phyloP scores from a whole-genome alignment of 2,113 vertebrate species.

The Otis tarda region DNA sequence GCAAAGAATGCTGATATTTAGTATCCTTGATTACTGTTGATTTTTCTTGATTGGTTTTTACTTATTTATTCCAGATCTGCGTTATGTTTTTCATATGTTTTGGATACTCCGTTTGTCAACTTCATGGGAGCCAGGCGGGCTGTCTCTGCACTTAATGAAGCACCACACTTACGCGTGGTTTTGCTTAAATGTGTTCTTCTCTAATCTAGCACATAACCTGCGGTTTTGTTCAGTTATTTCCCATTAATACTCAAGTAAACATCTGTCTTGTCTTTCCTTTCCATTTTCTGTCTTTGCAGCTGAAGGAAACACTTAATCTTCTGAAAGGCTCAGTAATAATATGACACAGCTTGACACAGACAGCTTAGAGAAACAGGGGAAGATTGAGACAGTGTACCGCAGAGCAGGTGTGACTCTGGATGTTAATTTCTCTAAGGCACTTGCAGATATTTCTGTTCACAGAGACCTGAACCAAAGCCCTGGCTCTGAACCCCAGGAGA shows the following conservation, averaged over 20 bases:
- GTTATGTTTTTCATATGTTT: background rate
- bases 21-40: background rate
- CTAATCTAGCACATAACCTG: background rate
- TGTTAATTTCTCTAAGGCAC: background rate
- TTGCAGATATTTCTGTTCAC: background rate
- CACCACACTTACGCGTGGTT: background rate
- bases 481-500: background rate
- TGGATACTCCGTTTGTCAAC: background rate
- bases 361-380: constrained; percentile 10
- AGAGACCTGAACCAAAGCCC: background rate
- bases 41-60: background rate
- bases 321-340: constrained; percentile 2
- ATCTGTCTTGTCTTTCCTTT: background rate
- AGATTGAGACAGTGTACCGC: background rate
- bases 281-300: background rate
- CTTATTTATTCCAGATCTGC: background rate
- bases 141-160: background rate
- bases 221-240: background rate
- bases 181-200: background rate
- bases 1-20: background rate
- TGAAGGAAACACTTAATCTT: constrained; percentile 11
- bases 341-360: constrained; percentile 28
- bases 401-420: background rate
- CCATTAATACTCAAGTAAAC: background rate
- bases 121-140: background rate